These are phyloP conservation scores for Oriolus oriolus DNA, from an alignment of 2,113 vertebrate species.

Conservation along the genomic window DNA sequence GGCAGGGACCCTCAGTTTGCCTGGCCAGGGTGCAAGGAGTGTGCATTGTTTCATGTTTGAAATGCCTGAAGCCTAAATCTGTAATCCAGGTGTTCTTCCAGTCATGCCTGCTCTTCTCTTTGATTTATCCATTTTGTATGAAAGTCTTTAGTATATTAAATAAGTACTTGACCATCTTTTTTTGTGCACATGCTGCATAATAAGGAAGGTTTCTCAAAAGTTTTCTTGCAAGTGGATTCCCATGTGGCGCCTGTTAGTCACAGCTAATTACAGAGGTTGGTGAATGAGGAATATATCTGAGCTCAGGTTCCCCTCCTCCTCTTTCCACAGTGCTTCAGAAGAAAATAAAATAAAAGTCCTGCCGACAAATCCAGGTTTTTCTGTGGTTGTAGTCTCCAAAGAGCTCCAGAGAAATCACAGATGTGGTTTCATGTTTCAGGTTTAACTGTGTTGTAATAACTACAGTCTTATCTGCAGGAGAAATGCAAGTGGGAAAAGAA, in stretches of 20 bases:
- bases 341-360: slow-evolving; percentile 58
- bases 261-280: slow-evolving; percentile 69
- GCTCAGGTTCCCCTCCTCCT: slow-evolving; percentile 7
- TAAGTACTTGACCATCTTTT: background rate
- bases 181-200: background rate
- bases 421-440: slow-evolving; percentile 66
- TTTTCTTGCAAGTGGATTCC: slow-evolving; percentile 63
- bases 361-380: slow-evolving; percentile 45
- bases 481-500: slow-evolving; percentile 45
- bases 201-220: slow-evolving; percentile 16
- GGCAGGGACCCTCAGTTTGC: background rate
- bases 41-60: background rate
- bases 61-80: background rate
- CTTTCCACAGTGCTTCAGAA: slow-evolving; percentile 21
- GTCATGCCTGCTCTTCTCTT: background rate
- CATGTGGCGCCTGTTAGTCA: slow-evolving; percentile 68
- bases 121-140: background rate
- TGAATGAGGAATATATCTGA: slow-evolving; percentile 33
- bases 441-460: slow-evolving; percentile 45
- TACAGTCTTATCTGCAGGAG: slow-evolving; percentile 36
- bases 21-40: background rate
- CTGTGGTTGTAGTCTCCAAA: slow-evolving; percentile 16
- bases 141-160: background rate
- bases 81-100: background rate
- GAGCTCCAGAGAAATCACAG: slow-evolving; percentile 48